Evolutionary conservation across 2,797 vertebrate species (phyloP).

Genomic region (Trichosurus vulpecula): DNA sequence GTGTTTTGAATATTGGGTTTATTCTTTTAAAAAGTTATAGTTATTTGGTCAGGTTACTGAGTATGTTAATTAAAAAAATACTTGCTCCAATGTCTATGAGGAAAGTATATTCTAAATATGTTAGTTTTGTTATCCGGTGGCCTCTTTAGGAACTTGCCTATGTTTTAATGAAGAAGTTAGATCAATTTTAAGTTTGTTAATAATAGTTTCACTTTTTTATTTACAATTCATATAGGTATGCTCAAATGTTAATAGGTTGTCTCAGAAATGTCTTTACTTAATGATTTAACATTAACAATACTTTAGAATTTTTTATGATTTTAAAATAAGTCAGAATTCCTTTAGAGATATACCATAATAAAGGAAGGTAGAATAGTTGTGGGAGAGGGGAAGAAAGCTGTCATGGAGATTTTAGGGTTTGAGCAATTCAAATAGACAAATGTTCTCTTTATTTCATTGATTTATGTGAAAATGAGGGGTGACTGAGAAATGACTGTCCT

Average conservation of each 20-base stretch:
- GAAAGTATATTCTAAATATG: not conserved
- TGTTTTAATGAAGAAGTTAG: constrained; percentile 2
- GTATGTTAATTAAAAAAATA: constrained; percentile 18
- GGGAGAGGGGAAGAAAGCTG: constrained; percentile 55
- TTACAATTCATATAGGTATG: not conserved
- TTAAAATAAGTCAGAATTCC: constrained; percentile 66
- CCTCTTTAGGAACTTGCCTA: constrained; percentile 40
- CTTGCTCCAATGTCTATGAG: not conserved
- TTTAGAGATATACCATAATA: constrained; percentile 64
- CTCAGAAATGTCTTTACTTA: constrained; percentile 58
- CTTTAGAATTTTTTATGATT: constrained; percentile 67
- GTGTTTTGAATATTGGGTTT: constrained; percentile 23
- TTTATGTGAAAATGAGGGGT: constrained; percentile 87
- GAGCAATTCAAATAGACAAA: constrained; percentile 73
- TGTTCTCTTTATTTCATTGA: constrained; percentile 84
- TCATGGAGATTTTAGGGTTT: constrained; percentile 78
- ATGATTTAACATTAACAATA: constrained; percentile 69
- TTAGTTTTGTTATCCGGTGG: not conserved
- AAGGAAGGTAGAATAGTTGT: constrained; percentile 65
- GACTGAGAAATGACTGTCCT: constrained; percentile 86
- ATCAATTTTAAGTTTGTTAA: constrained; percentile 26
- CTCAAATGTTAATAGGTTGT: not conserved
- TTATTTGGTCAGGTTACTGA: constrained; percentile 43
- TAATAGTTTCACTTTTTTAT: constrained; percentile 10
- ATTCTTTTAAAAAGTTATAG: constrained; percentile 27